phyloP scores from a whole-genome alignment of 2,113 vertebrate genomes.

The human (Homo sapiens) region DNA sequence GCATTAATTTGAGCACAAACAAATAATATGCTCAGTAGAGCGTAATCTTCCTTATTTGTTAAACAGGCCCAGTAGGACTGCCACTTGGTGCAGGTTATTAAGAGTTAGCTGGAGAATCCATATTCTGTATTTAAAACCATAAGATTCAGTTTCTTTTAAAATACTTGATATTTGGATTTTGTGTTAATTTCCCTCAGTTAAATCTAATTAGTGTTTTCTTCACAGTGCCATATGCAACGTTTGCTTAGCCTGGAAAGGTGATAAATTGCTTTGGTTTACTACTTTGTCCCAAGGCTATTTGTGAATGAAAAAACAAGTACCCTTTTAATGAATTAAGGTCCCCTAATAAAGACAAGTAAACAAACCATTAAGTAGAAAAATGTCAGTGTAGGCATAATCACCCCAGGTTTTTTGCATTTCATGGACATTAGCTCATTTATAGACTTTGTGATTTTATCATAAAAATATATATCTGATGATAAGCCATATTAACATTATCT shows the following conservation, averaged over 20 bases:
- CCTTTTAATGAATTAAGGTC: conserved; percentile 51
- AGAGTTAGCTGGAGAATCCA: background rate
- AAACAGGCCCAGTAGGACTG: background rate
- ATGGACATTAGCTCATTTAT: background rate
- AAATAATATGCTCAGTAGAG: background rate
- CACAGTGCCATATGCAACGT: background rate
- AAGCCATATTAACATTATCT: background rate
- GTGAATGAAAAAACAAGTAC: conserved; percentile 30
- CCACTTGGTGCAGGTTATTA: background rate
- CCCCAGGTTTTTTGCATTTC: background rate
- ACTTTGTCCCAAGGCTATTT: conserved; percentile 56
- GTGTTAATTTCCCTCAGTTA: conserved; percentile 61
- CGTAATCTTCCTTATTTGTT: conserved; percentile 1
- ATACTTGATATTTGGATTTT: conserved; percentile 32
- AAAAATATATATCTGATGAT: background rate
- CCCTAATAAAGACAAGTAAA: conserved; percentile 15
- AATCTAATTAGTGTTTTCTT: conserved; percentile 59
- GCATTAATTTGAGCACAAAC: background rate
- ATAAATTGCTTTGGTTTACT: conserved; percentile 56
- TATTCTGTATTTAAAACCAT: conserved; percentile 8
- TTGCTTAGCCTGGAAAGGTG: conserved; percentile 48
- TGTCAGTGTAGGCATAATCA: background rate
- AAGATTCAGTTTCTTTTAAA: background rate
- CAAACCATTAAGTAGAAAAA: conserved; percentile 15
- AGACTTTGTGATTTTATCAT: conserved; percentile 15